Base-by-base conservation (phyloP, 2,113 vertebrate species). In the Scolopax mira region DNA sequence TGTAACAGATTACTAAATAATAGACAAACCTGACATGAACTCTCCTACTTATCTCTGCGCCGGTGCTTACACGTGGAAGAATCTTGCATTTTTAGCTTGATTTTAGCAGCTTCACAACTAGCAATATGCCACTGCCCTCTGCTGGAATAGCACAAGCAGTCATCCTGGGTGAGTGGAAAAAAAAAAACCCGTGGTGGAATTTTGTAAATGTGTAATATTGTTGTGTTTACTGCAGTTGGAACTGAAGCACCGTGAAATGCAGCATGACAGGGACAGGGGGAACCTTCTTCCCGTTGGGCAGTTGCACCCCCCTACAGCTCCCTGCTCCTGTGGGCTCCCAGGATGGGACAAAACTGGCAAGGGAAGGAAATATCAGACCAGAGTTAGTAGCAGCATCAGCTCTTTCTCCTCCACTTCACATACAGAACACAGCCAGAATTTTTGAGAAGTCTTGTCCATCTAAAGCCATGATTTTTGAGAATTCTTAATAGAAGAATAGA, bases 101-200 rank as follows among this genome's bases (percentile, higher is more conserved):
- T 78, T 85, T 85, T 75, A 60, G 37, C 31, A 54, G 58, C 30
- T 61, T 71, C 72, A 28, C 21, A 42, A 58, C 58, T 19, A 87
- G 33, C 67, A 69, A 92, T 65, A 44, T 70, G 44, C 48, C 78
- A 94, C 60, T 97, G 97, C 97, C 96, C 96, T 95, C 97, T 97
- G 82, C 94, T 96, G 97, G 95, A 80, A 74, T 79, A 75, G 42
- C 11, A 31, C 6, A 0, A 75, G 30, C 25, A 30, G n/a, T 11
- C 0, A 0, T 58, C 25, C 18, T 10, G 44, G 42, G 55, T 2
- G 1, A 64, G 39, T 14, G 49, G 66, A 46, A 58, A 83, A 65
- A 39, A 67, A 67, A 85, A 94, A 46, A n/a, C n/a, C 8, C 19
- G 11, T 6, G 48, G 18, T 4, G 33, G 48, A 82, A 64, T 88